These are phyloP conservation scores for Amazona vittata DNA, from an alignment of 2,113 vertebrate genomes.

Conservation along the genomic window DNA sequence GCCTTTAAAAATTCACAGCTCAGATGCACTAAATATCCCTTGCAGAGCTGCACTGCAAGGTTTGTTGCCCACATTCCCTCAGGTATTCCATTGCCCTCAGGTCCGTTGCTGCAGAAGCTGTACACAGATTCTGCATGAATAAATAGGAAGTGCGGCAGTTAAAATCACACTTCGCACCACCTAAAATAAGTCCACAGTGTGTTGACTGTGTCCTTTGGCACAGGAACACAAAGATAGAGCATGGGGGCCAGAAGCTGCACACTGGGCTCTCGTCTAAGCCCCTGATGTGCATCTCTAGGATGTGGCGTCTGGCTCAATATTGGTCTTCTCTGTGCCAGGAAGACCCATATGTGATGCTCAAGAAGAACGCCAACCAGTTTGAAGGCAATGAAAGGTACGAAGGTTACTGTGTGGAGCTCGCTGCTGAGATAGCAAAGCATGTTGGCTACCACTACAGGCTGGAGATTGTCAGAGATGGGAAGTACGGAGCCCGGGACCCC, in stretches of 20 bases:
- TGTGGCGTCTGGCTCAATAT: neutral
- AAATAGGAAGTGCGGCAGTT: neutral
- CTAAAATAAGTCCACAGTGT: neutral
- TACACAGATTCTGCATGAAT: neutral
- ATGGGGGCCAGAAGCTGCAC: neutral
- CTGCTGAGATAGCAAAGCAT: conserved; percentile 95
- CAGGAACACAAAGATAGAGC: neutral
- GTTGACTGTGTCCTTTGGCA: neutral
- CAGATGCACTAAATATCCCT: neutral
- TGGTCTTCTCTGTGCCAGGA: conserved; percentile 79
- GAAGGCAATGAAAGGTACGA: conserved; percentile 93
- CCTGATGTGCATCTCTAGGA: neutral
- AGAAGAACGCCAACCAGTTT: conserved; percentile 94
- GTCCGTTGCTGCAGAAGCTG: neutral
- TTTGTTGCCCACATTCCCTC: neutral
- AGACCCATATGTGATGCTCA: conserved; percentile 97
- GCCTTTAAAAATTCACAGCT: neutral
- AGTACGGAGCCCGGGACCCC: conserved; percentile 92
- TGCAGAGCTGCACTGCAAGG: neutral
- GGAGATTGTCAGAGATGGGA: conserved; percentile 93
- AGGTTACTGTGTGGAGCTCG: conserved; percentile 96
- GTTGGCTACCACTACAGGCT: conserved; percentile 95
- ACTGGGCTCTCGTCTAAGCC: neutral
- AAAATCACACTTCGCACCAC: neutral
- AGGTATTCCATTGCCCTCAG: neutral